Percentiles rank a stretch among this genome's conserved stretches.
These are phyloP conservation scores for Acromyrmex charruanus DNA, from an alignment of 1,140 invertebrate species.

Conservation along the genomic window DNA sequence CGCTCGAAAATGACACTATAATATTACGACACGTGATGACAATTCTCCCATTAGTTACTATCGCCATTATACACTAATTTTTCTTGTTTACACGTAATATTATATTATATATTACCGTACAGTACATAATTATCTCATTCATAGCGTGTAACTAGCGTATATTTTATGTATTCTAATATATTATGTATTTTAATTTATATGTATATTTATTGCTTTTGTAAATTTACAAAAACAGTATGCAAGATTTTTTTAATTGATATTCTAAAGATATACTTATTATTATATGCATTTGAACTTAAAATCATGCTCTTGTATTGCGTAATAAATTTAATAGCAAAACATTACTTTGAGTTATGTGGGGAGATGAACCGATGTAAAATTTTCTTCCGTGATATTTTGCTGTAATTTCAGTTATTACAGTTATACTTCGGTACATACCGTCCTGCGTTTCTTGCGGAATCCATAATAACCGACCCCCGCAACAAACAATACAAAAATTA, in stretches of 20 bases:
- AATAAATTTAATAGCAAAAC: constrained; percentile 35
- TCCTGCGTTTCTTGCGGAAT: constrained; percentile 80
- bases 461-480: constrained; percentile 79
- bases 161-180: constrained; percentile 4
- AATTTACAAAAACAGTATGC: not conserved
- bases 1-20: constrained; percentile 3
- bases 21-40: not conserved
- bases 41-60: constrained; percentile 17
- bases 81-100: constrained; percentile 6
- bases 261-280: not conserved
- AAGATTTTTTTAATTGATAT: not conserved
- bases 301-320: not conserved
- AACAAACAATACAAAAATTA: constrained; percentile 86
- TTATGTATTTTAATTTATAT: not conserved
- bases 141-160: not conserved
- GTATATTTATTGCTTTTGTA: not conserved
- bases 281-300: not conserved
- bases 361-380: constrained; percentile 7
- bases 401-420: constrained; percentile 82
- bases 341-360: not conserved
- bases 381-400: constrained; percentile 65
- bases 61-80: constrained; percentile 11
- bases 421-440: constrained; percentile 73
- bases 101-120: constrained; percentile 27
- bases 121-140: not conserved